Evolutionary conservation across 2,113 vertebrate species (phyloP).

Genomic region (Axis porcinus): DNA sequence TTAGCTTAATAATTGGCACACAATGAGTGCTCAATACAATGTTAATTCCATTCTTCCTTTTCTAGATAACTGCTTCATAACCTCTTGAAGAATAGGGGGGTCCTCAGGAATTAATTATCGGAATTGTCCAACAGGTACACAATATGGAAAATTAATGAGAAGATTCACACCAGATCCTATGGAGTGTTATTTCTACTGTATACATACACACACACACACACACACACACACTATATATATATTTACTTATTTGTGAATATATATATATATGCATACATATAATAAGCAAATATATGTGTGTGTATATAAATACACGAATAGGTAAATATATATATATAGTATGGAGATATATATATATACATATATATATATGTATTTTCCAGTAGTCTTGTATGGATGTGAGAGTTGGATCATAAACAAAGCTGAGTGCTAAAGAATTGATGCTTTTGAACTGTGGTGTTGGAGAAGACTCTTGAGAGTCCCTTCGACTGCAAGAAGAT

Average conservation of each 20-base stretch:
- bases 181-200: background rate
- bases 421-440: background rate
- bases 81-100: background rate
- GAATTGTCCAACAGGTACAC: background rate
- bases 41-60: background rate
- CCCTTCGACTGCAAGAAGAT: background rate
- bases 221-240: background rate
- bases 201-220: background rate
- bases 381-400: background rate
- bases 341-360: background rate
- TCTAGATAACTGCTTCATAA: background rate
- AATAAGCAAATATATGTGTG: background rate
- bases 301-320: background rate
- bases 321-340: background rate
- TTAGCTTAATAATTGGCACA: background rate
- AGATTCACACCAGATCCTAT: background rate
- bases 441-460: background rate
- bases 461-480: background rate
- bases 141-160: background rate
- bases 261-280: background rate
- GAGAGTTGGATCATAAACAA: background rate
- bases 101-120: background rate
- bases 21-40: background rate
- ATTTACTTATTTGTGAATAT: background rate
- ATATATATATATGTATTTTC: background rate